Conservation (phyloP, 2,113 vertebrate genomes). For the Vombatus ursinus region DNA sequence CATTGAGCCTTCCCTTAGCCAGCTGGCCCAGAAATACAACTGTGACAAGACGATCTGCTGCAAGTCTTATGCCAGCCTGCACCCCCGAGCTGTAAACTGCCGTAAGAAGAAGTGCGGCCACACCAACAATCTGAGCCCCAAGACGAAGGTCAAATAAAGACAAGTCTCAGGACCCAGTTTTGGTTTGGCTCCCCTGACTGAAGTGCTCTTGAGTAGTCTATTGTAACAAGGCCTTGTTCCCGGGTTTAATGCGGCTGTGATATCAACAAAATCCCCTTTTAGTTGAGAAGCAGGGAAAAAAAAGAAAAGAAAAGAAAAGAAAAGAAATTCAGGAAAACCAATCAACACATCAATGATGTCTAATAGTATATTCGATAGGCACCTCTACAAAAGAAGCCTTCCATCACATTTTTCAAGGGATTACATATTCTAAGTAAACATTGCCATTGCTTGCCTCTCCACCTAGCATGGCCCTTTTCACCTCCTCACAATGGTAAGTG, state of each 20-base stretch:
- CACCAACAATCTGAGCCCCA: conserved; percentile 98
- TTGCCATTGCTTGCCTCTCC: neutral
- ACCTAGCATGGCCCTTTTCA: neutral
- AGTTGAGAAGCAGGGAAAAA: conserved; percentile 59
- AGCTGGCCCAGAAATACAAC: conserved; percentile 98
- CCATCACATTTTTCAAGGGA: neutral
- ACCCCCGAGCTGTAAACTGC: conserved; percentile 96
- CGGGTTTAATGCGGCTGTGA: accelerated
- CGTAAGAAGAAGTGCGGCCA: conserved; percentile 99
- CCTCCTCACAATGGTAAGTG: neutral
- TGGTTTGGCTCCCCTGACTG: neutral
- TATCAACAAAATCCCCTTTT: conserved; percentile 76
- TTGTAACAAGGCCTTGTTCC: neutral
- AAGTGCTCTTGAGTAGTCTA: neutral
- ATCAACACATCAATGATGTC: neutral
- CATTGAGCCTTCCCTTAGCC: conserved; percentile 96
- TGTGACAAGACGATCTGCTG: conserved; percentile 99
- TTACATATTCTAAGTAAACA: neutral
- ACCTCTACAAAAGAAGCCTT: neutral
- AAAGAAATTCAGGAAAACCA: neutral
- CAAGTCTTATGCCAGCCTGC: conserved; percentile 98
- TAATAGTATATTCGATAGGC: neutral
- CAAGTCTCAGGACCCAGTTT: neutral
- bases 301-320: no score
- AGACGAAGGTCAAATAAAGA: conserved; percentile 98